Percentiles rank a stretch among this genome's conserved stretches.
phyloP scores from a whole-genome alignment of 2,888 invertebrate species.

The Dendrolimus houi region DNA sequence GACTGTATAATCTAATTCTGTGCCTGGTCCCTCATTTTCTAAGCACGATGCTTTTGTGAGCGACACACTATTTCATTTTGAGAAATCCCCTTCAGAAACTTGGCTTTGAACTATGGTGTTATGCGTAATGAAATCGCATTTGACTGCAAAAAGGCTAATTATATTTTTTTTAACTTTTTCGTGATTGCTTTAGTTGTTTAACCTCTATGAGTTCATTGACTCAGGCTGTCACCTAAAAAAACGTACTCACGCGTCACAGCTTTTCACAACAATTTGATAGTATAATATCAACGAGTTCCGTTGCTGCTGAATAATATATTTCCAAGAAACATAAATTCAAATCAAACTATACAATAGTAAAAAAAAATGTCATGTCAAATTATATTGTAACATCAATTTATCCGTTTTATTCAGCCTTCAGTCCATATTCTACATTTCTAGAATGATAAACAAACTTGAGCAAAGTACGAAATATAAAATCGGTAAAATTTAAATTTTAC shows the following conservation, averaged over 20 bases:
- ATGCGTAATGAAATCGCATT: not conserved
- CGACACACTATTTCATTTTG: conserved; percentile 31
- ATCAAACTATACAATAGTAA: too few relatives aligned
- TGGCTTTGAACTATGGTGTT: conserved; percentile 1
- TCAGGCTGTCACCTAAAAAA: conserved; percentile 26
- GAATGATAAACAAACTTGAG: too few relatives aligned
- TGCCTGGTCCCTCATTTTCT: conserved; percentile 43
- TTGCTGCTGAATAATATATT: conserved; percentile 8
- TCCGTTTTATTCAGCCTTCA: too few relatives aligned
- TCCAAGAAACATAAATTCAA: not conserved
- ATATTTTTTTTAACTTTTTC: not conserved
- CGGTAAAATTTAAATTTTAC: too few relatives aligned
- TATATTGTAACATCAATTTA: too few relatives aligned
- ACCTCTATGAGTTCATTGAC: conserved; percentile 41
- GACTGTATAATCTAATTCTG: conserved; percentile 44
- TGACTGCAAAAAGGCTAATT: not conserved
- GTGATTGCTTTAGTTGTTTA: conserved; percentile 10
- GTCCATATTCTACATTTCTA: too few relatives aligned
- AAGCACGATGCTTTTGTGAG: conserved; percentile 34
- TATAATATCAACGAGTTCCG: conserved; percentile 27
- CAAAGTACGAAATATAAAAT: too few relatives aligned
- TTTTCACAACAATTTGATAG: conserved; percentile 39
- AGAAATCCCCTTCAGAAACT: conserved; percentile 17
- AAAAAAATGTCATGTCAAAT: too few relatives aligned
- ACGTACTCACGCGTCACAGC: conserved; percentile 27